Conservation (phyloP, 30 jellyfish, hydroid and myxozoan species). For the Morbakka virulenta region DNA sequence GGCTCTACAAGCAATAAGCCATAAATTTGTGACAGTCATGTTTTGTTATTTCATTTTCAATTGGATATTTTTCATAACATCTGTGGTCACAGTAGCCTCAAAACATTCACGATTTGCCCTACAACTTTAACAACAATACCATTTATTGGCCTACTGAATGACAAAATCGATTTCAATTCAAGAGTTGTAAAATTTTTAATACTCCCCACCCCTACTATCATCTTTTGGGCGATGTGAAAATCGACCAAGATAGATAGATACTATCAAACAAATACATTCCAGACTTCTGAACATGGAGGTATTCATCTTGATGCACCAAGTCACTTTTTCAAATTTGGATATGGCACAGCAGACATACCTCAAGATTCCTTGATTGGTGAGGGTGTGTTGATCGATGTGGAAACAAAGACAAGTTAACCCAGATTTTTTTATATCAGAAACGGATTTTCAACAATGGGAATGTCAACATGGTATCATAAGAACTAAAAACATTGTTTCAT, state of each 20-base stretch:
- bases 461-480: conserved; percentile 35
- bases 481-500: conserved; percentile 40
- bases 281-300: conserved; percentile 83
- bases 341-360: conserved; percentile 62
- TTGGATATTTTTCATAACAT: too few species aligned
- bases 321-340: conserved; percentile 65
- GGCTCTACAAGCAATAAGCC: too few species aligned
- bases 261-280: conserved; percentile 69
- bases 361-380: conserved; percentile 41
- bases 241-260: too few species aligned
- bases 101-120: conserved; percentile 17
- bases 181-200: conserved; percentile 9
- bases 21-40: too few species aligned
- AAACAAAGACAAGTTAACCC: conserved; percentile 28
- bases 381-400: conserved; percentile 57
- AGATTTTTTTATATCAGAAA: conserved; percentile 30
- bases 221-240: too few species aligned
- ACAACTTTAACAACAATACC: conserved; percentile 35
- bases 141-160: conserved; percentile 66
- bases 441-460: conserved; percentile 58
- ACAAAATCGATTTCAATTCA: conserved; percentile 36
- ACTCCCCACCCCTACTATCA: conserved; percentile 31
- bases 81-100: too few species aligned
- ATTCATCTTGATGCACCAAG: conserved; percentile 91
- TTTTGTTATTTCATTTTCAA: too few species aligned